A percentile compares a stretch with the other conserved stretches of the same genome.
Conservation (phyloP, 2,797 vertebrate species). For the Microhierax caerulescens region DNA sequence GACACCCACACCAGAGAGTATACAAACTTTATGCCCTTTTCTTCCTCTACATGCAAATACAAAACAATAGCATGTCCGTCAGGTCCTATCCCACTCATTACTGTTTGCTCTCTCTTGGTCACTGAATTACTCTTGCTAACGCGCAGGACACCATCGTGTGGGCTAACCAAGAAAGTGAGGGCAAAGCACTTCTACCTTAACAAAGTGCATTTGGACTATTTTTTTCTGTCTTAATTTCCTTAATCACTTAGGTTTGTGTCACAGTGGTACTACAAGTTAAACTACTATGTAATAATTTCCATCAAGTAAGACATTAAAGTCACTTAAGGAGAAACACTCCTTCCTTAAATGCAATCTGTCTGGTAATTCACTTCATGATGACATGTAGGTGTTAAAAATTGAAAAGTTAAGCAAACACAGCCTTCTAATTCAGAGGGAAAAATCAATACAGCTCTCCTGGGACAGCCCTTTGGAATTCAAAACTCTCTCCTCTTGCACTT, state of each 20-base stretch:
- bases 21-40: background rate
- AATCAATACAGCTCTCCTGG: background rate
- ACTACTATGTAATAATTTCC: background rate
- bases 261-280: background rate
- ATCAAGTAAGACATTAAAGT: background rate
- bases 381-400: background rate
- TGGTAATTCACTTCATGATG: background rate
- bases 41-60: background rate
- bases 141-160: background rate
- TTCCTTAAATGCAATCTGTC: background rate
- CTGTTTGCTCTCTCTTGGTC: accelerated
- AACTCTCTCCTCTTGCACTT: background rate
- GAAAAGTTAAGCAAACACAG: background rate
- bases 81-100: background rate
- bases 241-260: background rate
- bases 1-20: background rate
- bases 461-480: background rate
- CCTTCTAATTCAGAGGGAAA: background rate
- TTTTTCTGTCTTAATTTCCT: background rate
- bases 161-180: background rate
- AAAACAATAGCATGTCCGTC: background rate
- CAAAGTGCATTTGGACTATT: background rate
- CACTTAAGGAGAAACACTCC: background rate
- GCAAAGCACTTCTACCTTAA: background rate
- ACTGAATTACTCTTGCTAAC: background rate